These are phyloP conservation scores for Muscicapa striata DNA, from an alignment of 2,797 vertebrate genomes.

Conservation along the genomic window DNA sequence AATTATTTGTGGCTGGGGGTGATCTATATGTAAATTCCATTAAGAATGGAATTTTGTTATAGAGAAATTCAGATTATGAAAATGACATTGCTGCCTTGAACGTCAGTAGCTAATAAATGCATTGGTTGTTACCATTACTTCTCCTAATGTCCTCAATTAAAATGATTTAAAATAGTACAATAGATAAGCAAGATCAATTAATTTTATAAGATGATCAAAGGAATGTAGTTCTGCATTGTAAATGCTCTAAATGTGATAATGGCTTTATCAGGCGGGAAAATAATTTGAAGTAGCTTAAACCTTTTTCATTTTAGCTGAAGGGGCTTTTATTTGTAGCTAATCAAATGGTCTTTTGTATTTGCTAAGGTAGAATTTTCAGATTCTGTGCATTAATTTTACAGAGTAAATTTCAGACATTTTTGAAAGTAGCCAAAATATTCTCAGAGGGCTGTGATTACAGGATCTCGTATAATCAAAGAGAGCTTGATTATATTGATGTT, in stretches of 20 bases:
- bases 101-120: slow-evolving; percentile 81
- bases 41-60: slow-evolving; percentile 84
- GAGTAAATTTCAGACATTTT: slow-evolving; percentile 59
- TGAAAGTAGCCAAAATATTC: slow-evolving; percentile 54
- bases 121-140: slow-evolving; percentile 86
- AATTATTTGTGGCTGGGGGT: slow-evolving; percentile 88
- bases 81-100: slow-evolving; percentile 77
- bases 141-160: slow-evolving; percentile 88
- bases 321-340: slow-evolving; percentile 77
- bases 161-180: slow-evolving; percentile 90
- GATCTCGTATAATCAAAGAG: slow-evolving; percentile 29
- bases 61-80: slow-evolving; percentile 87
- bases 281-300: slow-evolving; percentile 76
- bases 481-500: neutral
- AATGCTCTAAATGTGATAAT: slow-evolving; percentile 78
- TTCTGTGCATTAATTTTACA: slow-evolving; percentile 71
- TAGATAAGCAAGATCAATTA: slow-evolving; percentile 91
- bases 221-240: slow-evolving; percentile 79
- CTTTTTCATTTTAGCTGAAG: slow-evolving; percentile 76
- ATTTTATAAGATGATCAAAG: slow-evolving; percentile 86
- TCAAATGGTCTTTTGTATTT: slow-evolving; percentile 76
- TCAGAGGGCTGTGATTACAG: slow-evolving; percentile 38
- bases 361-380: slow-evolving; percentile 71
- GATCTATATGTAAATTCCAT: slow-evolving; percentile 89
- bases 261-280: slow-evolving; percentile 79